Conservation (phyloP, 2,797 vertebrate species). For the Rhabdomys pumilio region DNA sequence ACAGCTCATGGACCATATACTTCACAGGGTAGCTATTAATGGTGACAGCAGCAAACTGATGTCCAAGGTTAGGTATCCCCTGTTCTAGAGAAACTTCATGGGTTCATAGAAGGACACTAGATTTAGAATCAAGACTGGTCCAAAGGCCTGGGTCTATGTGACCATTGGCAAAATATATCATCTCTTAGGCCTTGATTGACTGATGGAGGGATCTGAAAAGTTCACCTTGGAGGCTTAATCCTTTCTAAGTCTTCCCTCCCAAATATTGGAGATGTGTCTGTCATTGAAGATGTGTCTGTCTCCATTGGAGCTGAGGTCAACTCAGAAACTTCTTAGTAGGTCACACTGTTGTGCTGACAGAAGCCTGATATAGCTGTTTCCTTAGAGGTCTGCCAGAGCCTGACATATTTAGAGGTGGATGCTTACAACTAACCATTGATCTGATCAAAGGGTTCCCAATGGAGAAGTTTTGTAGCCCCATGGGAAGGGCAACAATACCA, state of each 20-base stretch:
- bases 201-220: background rate
- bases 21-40: background rate
- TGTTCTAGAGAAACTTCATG: constrained; percentile 44
- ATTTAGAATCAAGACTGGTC: constrained; percentile 31
- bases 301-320: constrained; percentile 44
- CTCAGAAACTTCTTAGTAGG: constrained; percentile 41
- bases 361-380: too few species aligned
- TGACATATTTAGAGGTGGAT: too few species aligned
- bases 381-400: too few species aligned
- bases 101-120: constrained; percentile 31
- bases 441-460: too few species aligned
- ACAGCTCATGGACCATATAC: background rate
- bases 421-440: too few species aligned
- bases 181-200: constrained; percentile 22
- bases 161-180: constrained; percentile 6
- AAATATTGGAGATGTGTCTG: constrained; percentile 22
- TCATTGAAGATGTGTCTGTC: constrained; percentile 58
- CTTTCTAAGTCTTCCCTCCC: constrained; percentile 41
- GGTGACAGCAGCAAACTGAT: background rate
- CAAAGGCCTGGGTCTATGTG: constrained; percentile 19
- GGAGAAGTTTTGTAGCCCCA: too few species aligned
- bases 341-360: background rate
- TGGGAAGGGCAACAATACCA: too few species aligned
- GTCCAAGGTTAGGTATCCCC: background rate
- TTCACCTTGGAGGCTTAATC: constrained; percentile 56